Evolutionary conservation across 2,797 vertebrate genomes (phyloP), one percentile per base, ranked within the genome.

Genomic region (Tarsius wallacei): DNA sequence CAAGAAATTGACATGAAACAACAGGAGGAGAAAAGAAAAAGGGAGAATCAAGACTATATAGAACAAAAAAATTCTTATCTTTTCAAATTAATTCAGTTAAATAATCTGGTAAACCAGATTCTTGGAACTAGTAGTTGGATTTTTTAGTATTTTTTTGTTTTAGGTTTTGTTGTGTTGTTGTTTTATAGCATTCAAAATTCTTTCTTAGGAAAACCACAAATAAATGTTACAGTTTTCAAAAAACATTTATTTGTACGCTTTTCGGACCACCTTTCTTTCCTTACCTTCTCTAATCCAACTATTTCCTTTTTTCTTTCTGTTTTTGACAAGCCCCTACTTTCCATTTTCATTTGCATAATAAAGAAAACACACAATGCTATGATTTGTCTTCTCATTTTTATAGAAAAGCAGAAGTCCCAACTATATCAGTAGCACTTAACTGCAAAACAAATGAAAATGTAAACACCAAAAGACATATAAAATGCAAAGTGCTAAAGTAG

Each of bases 221-320:
- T 4, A 28, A n/a, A 78, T 33, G 5, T 66, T 28, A 55, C 9
- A 7, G 16, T 77, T 94, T 90, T 55, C 2, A 33, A 47, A 82
- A 51, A 80, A 1, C 4, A 24, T 55, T 15, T 19, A 36, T 59
- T 28, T 21, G 17, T 55, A 33, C n/a, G 36, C 3, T 74, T 86
- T 74, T 31, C n/a, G 86, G 57, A 6, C n/a, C 21, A 83, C 14
- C 0, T 68, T 90, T 78, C 87, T 96, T 71, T 94, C 31, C 51
- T 74, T 70, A 22, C 6, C 26, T 55, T 74, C 26, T 47, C 11
- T 42, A 66, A 90, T 53, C 31, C 36, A 81, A 70, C 28, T 53
- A 28, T 59, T 59, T 36, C 16, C 5, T 53, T 73, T 57, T 42
- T 82, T n/a, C 24, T 74, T 51, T 51, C 57, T 63, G 24, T 22